Percentiles rank a stretch among this genome's conserved stretches.
These are phyloP conservation scores for Danaus chrysippus DNA, from an alignment of 2,888 invertebrate genomes.

Conservation along the genomic window DNA sequence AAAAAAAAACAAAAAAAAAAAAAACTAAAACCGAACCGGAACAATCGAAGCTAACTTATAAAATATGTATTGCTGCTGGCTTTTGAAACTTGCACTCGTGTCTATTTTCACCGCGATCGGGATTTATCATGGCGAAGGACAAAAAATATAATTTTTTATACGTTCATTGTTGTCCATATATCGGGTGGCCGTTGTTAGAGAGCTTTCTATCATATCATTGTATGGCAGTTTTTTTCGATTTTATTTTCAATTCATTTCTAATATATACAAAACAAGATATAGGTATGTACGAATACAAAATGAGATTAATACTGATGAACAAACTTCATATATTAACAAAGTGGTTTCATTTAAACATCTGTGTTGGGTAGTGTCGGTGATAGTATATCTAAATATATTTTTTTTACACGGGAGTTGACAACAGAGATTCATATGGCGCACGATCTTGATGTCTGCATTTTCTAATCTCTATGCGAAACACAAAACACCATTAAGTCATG, in stretches of 20 bases:
- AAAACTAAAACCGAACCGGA: slow-evolving; percentile 61
- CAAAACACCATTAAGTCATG: slow-evolving; percentile 52
- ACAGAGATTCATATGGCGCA: slow-evolving; percentile 59
- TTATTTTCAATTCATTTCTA: no score
- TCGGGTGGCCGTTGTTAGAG: slow-evolving; percentile 22
- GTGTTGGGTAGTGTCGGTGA: not conserved
- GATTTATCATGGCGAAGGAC: slow-evolving; percentile 55
- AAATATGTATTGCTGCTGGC: slow-evolving; percentile 73
- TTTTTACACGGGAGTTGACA: slow-evolving; percentile 61
- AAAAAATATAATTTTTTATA: slow-evolving; percentile 50
- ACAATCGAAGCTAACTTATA: slow-evolving; percentile 78
- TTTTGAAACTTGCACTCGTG: slow-evolving; percentile 68
- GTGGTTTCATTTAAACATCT: no score
- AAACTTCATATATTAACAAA: not conserved
- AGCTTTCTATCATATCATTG: slow-evolving; percentile 26
- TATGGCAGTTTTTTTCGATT: slow-evolving; percentile 21
- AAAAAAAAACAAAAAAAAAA: slow-evolving; percentile 57
- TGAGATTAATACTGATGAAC: no score
- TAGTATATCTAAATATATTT: slow-evolving; percentile 38
- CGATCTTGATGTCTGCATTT: slow-evolving; percentile 69
- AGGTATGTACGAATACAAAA: no score
- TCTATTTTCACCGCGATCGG: slow-evolving; percentile 71
- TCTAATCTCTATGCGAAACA: slow-evolving; percentile 45
- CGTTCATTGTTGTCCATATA: slow-evolving; percentile 35
- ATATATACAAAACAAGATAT: no score